phyloP scores from a whole-genome alignment of 1,140 invertebrate species.

The Trachymyrmex cornetzi region DNA sequence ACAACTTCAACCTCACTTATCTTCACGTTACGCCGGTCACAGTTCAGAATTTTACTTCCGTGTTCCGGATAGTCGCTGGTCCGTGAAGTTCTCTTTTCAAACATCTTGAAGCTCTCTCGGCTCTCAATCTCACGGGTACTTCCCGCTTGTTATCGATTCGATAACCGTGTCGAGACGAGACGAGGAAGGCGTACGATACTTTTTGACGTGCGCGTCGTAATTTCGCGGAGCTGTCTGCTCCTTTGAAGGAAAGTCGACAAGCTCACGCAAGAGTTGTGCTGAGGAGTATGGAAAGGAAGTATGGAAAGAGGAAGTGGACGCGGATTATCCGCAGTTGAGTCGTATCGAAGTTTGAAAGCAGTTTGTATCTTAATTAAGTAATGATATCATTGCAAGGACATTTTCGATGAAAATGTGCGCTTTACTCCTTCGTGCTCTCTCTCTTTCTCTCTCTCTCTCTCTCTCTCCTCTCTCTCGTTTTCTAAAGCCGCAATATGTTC shows the following conservation, averaged over 20 bases:
- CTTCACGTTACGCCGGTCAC: constrained; percentile 49
- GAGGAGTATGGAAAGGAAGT: background rate
- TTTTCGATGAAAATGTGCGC: constrained; percentile 40
- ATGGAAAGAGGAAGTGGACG: constrained; percentile 18
- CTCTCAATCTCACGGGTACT: constrained; percentile 42
- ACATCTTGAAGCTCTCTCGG: constrained; percentile 18
- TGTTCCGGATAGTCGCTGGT: constrained; percentile 25
- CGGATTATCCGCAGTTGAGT: constrained; percentile 61
- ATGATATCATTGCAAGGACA: constrained; percentile 67
- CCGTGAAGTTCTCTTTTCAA: constrained; percentile 42
- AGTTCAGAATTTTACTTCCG: constrained; percentile 54
- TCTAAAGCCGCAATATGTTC: constrained; percentile 39
- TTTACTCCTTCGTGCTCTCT: constrained; percentile 4
- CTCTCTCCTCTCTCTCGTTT: background rate
- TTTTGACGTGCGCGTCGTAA: constrained; percentile 51
- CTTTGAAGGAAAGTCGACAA: constrained; percentile 34
- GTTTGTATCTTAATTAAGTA: constrained; percentile 77
- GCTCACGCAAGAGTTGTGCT: background rate
- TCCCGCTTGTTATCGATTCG: constrained; percentile 45
- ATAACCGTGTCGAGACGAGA: constrained; percentile 4
- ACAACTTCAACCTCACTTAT: constrained; percentile 59
- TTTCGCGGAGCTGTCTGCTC: constrained; percentile 35
- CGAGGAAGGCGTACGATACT: constrained; percentile 20
- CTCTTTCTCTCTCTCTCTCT: background rate
- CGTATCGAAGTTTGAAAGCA: constrained; percentile 67